Percentiles rank a stretch among this genome's conserved stretches.
Evolutionary conservation across 2,797 vertebrate species (phyloP).

Genomic region (Nannoperca australis): DNA sequence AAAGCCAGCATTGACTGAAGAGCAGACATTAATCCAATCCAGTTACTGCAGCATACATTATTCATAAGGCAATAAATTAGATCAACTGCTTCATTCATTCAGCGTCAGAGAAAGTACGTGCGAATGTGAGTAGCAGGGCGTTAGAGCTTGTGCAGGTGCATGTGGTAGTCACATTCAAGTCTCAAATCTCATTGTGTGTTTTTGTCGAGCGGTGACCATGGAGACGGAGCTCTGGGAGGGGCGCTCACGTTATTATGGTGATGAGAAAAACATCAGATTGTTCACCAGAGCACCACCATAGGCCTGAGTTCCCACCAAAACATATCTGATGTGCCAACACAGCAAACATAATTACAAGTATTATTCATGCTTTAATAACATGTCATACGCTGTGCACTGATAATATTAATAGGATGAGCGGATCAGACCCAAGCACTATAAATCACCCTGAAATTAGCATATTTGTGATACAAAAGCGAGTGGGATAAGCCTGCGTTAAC

Average conservation of each 20-base stretch:
- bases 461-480: conserved; percentile 7
- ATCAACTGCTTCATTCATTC: conserved; percentile 71
- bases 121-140: conserved; percentile 43
- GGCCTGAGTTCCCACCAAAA: conserved; percentile 36
- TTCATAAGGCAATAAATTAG: conserved; percentile 77
- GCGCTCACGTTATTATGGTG: conserved; percentile 65
- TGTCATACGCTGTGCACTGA: neutral
- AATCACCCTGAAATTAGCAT: conserved; percentile 41
- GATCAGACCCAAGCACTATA: conserved; percentile 20
- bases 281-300: conserved; percentile 28
- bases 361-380: conserved; percentile 36
- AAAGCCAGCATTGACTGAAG: conserved; percentile 50
- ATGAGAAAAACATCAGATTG: conserved; percentile 64
- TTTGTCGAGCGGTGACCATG: conserved; percentile 80
- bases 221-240: conserved; percentile 74
- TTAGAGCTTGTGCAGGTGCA: conserved; percentile 64
- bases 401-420: conserved; percentile 11
- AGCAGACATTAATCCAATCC: conserved; percentile 67
- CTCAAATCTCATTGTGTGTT: conserved; percentile 70
- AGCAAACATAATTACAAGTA: conserved; percentile 34
- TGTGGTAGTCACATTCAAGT: conserved; percentile 63
- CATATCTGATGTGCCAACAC: neutral
- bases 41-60: conserved; percentile 76
- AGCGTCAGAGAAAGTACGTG: conserved; percentile 43
- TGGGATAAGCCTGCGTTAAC: conserved; percentile 8